Percentiles rank a stretch among this genome's conserved stretches.
These are phyloP conservation scores for Drosophila mulleri DNA, from an alignment of 2,888 invertebrate species.

Conservation along the genomic window DNA sequence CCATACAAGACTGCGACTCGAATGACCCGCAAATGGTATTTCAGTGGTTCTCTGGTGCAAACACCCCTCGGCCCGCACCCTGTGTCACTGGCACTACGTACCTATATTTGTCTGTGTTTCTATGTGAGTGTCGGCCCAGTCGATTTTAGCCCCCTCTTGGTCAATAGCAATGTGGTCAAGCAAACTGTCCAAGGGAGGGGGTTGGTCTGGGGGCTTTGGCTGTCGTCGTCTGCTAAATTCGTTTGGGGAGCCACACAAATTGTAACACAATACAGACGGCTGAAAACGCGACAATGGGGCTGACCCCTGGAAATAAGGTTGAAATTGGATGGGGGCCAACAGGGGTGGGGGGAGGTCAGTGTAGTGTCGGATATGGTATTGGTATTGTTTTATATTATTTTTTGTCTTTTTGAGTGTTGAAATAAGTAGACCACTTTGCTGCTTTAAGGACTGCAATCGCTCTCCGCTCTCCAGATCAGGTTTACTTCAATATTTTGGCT, in stretches of 20 bases:
- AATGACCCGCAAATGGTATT: conserved; percentile 28
- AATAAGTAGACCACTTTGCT: conserved; percentile 29
- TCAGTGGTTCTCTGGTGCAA: conserved; percentile 31
- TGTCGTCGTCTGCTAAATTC: conserved; percentile 47
- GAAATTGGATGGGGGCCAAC: conserved; percentile 25
- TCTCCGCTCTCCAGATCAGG: conserved; percentile 19
- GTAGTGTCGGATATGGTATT: conserved; percentile 16
- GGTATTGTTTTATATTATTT: conserved; percentile 17
- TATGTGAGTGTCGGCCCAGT: conserved; percentile 28
- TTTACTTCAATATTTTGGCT: conserved; percentile 24
- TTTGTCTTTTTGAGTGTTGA: conserved; percentile 7
- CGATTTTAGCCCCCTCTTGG: conserved; percentile 46
- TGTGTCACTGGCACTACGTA: conserved; percentile 8
- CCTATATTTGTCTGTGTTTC: conserved; percentile 21
- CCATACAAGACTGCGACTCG: conserved; percentile 51
- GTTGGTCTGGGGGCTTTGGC: not conserved
- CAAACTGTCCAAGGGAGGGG: not conserved
- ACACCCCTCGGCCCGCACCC: conserved; percentile 7
- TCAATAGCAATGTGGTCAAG: conserved; percentile 32
- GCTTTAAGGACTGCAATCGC: not conserved
- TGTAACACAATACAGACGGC: conserved; percentile 60
- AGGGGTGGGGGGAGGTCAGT: not conserved
- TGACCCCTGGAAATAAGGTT: conserved; percentile 42
- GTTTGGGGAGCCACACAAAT: conserved; percentile 57
- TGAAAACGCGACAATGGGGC: conserved; percentile 23